These are phyloP conservation scores for Plebejus anna DNA, from an alignment of 2,888 invertebrate genomes.

Conservation along the genomic window DNA sequence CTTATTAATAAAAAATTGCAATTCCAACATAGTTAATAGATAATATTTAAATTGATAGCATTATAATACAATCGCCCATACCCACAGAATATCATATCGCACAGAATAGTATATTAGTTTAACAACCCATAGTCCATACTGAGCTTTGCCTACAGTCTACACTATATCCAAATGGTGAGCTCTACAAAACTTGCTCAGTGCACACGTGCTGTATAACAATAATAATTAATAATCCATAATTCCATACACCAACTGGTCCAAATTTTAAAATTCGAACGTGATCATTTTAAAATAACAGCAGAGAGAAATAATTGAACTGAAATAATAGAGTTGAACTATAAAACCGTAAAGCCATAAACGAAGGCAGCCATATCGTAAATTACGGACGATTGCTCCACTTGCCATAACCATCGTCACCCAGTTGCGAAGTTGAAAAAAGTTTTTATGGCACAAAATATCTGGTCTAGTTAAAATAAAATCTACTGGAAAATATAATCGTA, in stretches of 20 bases:
- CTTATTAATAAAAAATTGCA: not conserved
- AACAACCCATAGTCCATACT: no score
- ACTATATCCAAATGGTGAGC: not conserved
- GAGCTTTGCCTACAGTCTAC: no score
- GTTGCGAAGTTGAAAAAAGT: constrained; percentile 41
- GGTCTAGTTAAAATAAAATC: not conserved
- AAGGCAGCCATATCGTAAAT: constrained; percentile 67
- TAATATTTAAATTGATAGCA: no score
- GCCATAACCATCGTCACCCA: constrained; percentile 54
- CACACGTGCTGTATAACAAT: not conserved
- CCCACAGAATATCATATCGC: no score
- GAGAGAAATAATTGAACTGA: not conserved
- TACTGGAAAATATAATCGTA: not conserved
- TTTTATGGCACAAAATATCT: constrained; percentile 20
- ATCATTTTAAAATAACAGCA: not conserved
- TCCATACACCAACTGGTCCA: not conserved
- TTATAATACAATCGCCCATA: no score
- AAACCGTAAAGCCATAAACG: constrained; percentile 70
- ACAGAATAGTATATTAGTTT: no score
- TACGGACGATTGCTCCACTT: constrained; percentile 66
- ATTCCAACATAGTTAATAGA: no score
- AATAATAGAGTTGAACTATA: constrained; percentile 17
- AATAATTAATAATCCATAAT: not conserved
- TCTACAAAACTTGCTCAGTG: not conserved
- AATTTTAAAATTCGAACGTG: not conserved